Conservation (phyloP, 1,140 invertebrate species). For the Drosophila paulistorum region DNA sequence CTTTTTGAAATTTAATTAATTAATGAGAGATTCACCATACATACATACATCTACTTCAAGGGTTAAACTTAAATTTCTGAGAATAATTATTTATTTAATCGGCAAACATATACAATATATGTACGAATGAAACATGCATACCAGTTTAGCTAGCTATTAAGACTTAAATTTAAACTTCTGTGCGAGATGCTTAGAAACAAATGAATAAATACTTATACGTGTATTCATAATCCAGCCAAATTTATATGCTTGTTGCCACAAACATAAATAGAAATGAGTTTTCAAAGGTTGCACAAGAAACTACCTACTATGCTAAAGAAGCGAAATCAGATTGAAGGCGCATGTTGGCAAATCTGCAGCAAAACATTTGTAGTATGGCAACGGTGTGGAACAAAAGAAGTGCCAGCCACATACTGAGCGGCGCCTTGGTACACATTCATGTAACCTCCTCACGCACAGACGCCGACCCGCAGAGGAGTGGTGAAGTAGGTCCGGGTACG, state of each 20-base stretch:
- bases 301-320: neutral
- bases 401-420: slow-evolving; percentile 54
- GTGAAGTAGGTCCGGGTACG: neutral
- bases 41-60: too few relatives aligned
- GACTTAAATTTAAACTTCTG: too few relatives aligned
- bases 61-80: too few relatives aligned
- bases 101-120: too few relatives aligned
- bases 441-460: slow-evolving; percentile 56
- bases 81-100: too few relatives aligned
- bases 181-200: too few relatives aligned
- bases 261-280: slow-evolving; percentile 3
- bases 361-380: slow-evolving; percentile 31
- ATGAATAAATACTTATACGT: neutral
- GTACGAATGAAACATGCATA: too few relatives aligned
- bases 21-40: too few relatives aligned
- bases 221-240: neutral
- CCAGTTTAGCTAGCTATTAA: too few relatives aligned
- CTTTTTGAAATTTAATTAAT: too few relatives aligned
- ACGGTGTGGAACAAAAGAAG: slow-evolving; percentile 42
- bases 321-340: neutral
- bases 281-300: slow-evolving; percentile 2
- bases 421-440: slow-evolving; percentile 34
- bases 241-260: neutral
- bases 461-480: neutral
- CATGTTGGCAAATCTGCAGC: too few relatives aligned